These are phyloP conservation scores for Aurelia aurita complex sp. Pacific DNA, from an alignment of 30 jellyfish, hydroid and myxozoan genomes.

Conservation along the genomic window DNA sequence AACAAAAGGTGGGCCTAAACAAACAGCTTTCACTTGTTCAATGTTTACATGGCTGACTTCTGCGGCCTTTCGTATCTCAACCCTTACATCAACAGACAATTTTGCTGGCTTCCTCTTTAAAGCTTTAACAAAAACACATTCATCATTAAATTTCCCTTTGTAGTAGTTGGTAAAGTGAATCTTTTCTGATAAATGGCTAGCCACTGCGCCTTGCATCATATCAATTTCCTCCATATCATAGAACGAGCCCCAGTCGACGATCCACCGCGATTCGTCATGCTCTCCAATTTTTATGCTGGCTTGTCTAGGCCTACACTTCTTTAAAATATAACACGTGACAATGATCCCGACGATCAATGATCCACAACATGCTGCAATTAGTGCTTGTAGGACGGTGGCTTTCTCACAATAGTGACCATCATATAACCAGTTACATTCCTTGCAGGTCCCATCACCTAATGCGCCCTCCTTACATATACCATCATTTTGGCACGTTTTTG, in stretches of 20 bases:
- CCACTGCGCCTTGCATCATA: constrained; percentile 21
- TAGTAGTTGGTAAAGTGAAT: constrained; percentile 47
- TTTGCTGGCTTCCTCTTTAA: constrained; percentile 65
- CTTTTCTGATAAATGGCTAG: constrained; percentile 58
- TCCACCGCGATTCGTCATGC: constrained; percentile 50
- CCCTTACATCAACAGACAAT: constrained; percentile 67
- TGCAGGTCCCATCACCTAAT: constrained; percentile 82
- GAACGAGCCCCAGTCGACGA: constrained; percentile 70
- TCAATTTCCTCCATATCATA: constrained; percentile 41
- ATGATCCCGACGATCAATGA: constrained; percentile 34
- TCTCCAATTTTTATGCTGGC: constrained; percentile 1
- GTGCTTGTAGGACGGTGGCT: constrained; percentile 60
- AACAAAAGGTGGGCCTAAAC: constrained; percentile 76
- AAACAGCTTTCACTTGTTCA: constrained; percentile 73
- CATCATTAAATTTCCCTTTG: constrained; percentile 43
- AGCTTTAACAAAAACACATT: constrained; percentile 66
- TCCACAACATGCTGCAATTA: constrained; percentile 76
- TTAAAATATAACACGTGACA: constrained; percentile 54
- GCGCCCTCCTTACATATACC: constrained; percentile 88
- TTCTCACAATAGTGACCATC: constrained; percentile 67
- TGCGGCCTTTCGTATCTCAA: constrained; percentile 67
- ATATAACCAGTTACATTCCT: constrained; percentile 77
- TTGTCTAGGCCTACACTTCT: constrained; percentile 39
- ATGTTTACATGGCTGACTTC: constrained; percentile 71
- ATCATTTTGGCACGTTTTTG: constrained; percentile 29